phyloP scores from a whole-genome alignment of 1,140 invertebrate species.

The Gonatopus flavifemur region DNA sequence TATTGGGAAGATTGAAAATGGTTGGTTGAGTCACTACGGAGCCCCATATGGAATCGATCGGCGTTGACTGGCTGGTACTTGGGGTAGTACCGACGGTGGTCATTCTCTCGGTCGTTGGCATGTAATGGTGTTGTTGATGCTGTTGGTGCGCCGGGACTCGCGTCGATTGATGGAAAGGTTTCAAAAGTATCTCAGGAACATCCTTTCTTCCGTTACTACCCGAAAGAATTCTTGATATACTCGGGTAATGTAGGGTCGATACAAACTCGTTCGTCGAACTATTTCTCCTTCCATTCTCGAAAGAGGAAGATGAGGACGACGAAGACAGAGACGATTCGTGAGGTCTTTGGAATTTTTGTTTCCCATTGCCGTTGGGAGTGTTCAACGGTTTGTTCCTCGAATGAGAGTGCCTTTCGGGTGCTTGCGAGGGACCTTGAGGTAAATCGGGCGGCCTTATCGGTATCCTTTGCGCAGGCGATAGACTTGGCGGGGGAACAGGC shows the following conservation, averaged over 20 bases:
- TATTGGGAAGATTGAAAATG: constrained; percentile 51
- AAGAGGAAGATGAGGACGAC: too few relatives aligned
- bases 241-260: constrained; percentile 66
- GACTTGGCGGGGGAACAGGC: constrained; percentile 73
- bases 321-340: too few relatives aligned
- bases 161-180: too few relatives aligned
- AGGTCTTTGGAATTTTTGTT: too few relatives aligned
- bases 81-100: too few relatives aligned
- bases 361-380: constrained; percentile 54
- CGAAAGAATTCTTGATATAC: constrained; percentile 77
- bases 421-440: constrained; percentile 57
- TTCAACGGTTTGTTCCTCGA: constrained; percentile 72
- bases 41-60: constrained; percentile 11
- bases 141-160: constrained; percentile 69
- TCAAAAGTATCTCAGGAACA: constrained; percentile 71
- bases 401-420: constrained; percentile 49
- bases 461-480: constrained; percentile 76
- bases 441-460: constrained; percentile 70
- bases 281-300: constrained; percentile 38
- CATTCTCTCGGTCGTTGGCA: constrained; percentile 35
- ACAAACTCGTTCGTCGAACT: constrained; percentile 64
- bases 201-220: constrained; percentile 80
- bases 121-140: too few relatives aligned
- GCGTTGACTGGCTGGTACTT: too few relatives aligned
- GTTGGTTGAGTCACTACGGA: constrained; percentile 45